Evolutionary conservation across 2,797 vertebrate genomes (phyloP), one percentile per base, ranked within the genome.

Genomic region (Enoplosus armatus): DNA sequence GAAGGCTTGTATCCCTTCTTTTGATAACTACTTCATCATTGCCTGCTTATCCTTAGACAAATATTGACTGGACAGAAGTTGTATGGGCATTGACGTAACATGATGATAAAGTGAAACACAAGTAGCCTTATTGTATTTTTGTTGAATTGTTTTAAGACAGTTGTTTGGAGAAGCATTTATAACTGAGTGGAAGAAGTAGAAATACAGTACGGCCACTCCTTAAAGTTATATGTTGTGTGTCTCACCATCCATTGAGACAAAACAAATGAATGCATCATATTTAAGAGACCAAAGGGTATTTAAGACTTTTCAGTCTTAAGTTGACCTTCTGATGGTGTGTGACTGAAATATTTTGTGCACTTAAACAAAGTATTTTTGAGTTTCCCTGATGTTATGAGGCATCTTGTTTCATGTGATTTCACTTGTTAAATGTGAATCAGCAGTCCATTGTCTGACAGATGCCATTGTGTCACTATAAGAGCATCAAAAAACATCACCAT

Each of bases 21-120:
- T 59, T 67, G 27, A 63, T 68, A 63, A 54, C 6, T 5, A 60
- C 75, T 88, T 90, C 84, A 79, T 80, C 77, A 41, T 56, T 48
- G 67, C 54, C 12, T 10, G 27, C 77, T 87, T 71, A 77, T 77
- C 79, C 72, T 72, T 87, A 2, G 26, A 54, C 73, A 89, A 86
- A 86, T 83, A 86, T 87, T 84, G 87, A 85, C 87, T 0, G 0
- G 50, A 3, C 16, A 35, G 26, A 43, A 55, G 61, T 37, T 8
- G 50, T 33, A 15, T 22, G 5, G 27, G 61, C 12, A 0, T 0
- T 47, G 1, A 72, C 6, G 22, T 50, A 27, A 69, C 1, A 0
- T 7, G 54, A 53, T 3, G 51, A 68, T 39, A 54, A 80, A 47
- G 68, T 5, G 24, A 73, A 62, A 60, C 64, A 64, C 45, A 31